Evolutionary conservation across 1,140 invertebrate genomes (phyloP).

Genomic region (Diachasmimorpha longicaudata): DNA sequence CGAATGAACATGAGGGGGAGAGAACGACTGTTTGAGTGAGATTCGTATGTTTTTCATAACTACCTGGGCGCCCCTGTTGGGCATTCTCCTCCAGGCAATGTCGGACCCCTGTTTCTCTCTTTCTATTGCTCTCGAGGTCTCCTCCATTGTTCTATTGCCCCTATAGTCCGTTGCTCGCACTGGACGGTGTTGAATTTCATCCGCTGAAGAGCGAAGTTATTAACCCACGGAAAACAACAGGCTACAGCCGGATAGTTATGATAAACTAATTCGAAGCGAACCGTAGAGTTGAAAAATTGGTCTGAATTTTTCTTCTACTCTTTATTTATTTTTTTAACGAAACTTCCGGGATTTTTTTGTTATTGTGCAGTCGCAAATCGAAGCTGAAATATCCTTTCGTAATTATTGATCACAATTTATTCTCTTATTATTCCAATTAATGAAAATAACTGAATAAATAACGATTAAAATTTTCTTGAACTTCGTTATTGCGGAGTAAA

Average conservation of each 20-base stretch:
- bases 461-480: background rate
- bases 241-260: background rate
- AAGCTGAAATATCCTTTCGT: too few species aligned
- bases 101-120: background rate
- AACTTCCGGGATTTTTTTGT: too few species aligned
- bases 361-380: too few species aligned
- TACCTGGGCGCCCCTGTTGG: slow-evolving; percentile 3
- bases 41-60: slow-evolving; percentile 13
- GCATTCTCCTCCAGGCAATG: slow-evolving; percentile 11
- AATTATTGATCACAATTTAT: background rate
- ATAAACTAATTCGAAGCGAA: background rate
- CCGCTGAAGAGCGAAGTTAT: background rate
- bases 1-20: background rate
- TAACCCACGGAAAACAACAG: background rate
- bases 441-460: background rate
- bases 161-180: background rate
- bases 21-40: background rate
- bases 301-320: too few species aligned
- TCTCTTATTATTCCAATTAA: background rate
- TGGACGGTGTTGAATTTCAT: slow-evolving; percentile 23
- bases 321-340: too few species aligned
- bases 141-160: slow-evolving; percentile 2
- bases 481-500: background rate
- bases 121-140: too few species aligned
- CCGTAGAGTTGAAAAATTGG: background rate